These are phyloP conservation scores for Jacana jacana DNA, from an alignment of 2,113 vertebrate genomes.

Conservation along the genomic window DNA sequence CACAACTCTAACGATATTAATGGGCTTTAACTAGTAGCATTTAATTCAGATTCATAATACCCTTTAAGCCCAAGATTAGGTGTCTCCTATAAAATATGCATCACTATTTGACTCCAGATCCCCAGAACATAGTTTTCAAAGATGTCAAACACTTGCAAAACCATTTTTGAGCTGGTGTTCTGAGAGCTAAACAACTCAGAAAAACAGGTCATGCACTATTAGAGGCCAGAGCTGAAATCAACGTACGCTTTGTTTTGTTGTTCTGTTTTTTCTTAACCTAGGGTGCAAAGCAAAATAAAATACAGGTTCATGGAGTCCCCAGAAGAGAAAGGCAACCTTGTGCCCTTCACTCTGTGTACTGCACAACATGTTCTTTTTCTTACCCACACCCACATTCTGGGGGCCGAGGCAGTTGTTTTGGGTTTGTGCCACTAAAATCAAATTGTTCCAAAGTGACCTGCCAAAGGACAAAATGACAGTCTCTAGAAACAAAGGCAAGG, in stretches of 20 bases:
- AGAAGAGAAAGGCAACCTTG: background rate
- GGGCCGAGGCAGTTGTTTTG: background rate
- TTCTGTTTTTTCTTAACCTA: background rate
- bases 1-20: background rate
- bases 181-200: background rate
- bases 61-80: background rate
- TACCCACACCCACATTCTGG: background rate
- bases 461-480: background rate
- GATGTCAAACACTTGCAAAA: background rate
- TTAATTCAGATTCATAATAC: background rate
- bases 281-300: background rate
- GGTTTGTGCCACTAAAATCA: background rate
- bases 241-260: background rate
- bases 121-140: background rate
- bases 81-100: background rate
- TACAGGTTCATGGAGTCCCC: background rate
- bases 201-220: background rate
- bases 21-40: background rate
- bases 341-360: background rate
- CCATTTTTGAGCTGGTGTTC: background rate
- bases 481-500: background rate
- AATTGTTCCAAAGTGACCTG: background rate
- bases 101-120: background rate
- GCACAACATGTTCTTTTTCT: background rate
- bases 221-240: background rate